A percentile compares a stretch with the other conserved stretches of the same genome.
These are phyloP conservation scores for Cyprinodon diabolis DNA, from an alignment of 2,797 vertebrate genomes.

Conservation along the genomic window DNA sequence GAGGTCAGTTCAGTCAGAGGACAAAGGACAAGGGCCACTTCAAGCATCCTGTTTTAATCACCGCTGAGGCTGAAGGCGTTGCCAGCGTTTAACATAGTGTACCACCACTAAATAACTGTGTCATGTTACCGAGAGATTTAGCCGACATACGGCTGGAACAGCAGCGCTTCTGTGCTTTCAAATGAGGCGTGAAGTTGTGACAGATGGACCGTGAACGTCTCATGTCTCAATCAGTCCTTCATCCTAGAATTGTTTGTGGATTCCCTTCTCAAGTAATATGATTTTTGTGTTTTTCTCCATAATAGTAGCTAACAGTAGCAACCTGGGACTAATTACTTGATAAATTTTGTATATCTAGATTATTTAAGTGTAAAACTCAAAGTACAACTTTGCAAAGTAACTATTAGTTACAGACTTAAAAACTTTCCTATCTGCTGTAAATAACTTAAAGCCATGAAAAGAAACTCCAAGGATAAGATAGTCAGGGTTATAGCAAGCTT, in stretches of 20 bases:
- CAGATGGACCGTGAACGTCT: slow-evolving; percentile 42
- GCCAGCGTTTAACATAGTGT: slow-evolving; percentile 32
- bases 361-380: neutral
- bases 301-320: neutral
- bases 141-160: slow-evolving; percentile 52
- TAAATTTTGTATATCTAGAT: neutral
- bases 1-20: slow-evolving; percentile 74
- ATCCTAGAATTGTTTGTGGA: neutral
- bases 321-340: neutral
- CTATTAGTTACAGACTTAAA: neutral
- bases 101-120: slow-evolving; percentile 53
- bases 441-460: neutral
- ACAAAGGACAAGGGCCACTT: slow-evolving; percentile 69
- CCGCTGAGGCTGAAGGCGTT: slow-evolving; percentile 35
- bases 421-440: neutral
- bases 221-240: slow-evolving; percentile 12
- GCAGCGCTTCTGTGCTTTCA: slow-evolving; percentile 56
- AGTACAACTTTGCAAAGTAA: neutral
- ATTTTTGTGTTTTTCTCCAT: neutral
- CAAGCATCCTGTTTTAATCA: slow-evolving; percentile 64
- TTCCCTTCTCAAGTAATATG: neutral
- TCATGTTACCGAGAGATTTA: slow-evolving; percentile 55
- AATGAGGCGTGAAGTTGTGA: slow-evolving; percentile 43
- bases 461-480: no score
- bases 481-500: no score